Conservation (phyloP, 2,797 vertebrate species). For the Pangasius djambal region DNA sequence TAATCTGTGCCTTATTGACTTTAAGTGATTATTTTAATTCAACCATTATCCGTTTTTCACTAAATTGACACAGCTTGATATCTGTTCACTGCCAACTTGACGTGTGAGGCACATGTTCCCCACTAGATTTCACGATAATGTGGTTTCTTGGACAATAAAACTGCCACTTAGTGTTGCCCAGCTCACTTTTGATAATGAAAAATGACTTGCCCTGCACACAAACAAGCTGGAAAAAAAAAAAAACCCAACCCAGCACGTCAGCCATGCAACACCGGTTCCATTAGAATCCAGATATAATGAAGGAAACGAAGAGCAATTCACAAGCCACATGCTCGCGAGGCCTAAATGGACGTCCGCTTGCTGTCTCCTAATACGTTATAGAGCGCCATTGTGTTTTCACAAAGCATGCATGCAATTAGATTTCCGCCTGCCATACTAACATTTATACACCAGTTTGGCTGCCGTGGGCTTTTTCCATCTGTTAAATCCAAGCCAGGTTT, state of each 20-base stretch:
- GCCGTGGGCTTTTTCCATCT: slow-evolving; percentile 60
- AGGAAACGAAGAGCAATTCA: slow-evolving; percentile 57
- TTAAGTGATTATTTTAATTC: slow-evolving; percentile 1
- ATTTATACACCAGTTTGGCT: slow-evolving; percentile 65
- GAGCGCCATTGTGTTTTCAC: slow-evolving; percentile 63
- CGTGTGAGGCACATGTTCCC: slow-evolving; percentile 11
- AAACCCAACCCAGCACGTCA: slow-evolving; percentile 14
- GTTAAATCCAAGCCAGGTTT: slow-evolving; percentile 52
- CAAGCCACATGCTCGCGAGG: slow-evolving; percentile 33
- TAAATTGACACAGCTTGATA: slow-evolving; percentile 28
- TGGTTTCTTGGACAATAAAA: slow-evolving; percentile 52
- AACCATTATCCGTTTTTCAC: slow-evolving; percentile 25
- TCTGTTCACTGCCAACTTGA: slow-evolving; percentile 24
- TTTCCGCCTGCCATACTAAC: slow-evolving; percentile 62
- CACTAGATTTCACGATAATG: slow-evolving; percentile 41
- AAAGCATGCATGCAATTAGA: slow-evolving; percentile 66
- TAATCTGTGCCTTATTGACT: slow-evolving; percentile 7
- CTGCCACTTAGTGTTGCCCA: slow-evolving; percentile 39
- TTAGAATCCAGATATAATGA: slow-evolving; percentile 51
- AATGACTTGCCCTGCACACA: slow-evolving; percentile 40
- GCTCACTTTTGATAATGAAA: slow-evolving; percentile 42
- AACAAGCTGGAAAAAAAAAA: slow-evolving; percentile 16
- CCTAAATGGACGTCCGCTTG: slow-evolving; percentile 38
- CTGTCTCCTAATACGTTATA: slow-evolving; percentile 57
- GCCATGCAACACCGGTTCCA: slow-evolving; percentile 42